Evolutionary conservation across 2,113 vertebrate genomes (phyloP).

Genomic region (Galbula dea): DNA sequence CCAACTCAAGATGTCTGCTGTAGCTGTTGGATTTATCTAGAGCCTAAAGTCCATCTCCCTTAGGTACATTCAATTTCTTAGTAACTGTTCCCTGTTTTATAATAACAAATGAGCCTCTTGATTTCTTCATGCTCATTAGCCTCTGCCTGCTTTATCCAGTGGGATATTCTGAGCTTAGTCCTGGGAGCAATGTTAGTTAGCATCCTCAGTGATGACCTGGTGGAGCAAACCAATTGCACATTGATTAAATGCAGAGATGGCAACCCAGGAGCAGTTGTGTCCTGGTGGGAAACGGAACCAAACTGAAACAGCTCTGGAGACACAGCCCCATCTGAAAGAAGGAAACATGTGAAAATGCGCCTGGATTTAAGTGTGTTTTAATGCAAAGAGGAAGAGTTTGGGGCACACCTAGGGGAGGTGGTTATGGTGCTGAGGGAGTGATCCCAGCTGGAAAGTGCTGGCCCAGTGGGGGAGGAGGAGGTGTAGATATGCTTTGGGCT

Average conservation of each 20-base stretch:
- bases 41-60: not conserved
- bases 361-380: accelerated
- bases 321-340: not conserved
- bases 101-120: not conserved
- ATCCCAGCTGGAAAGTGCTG: not conserved
- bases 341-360: accelerated
- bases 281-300: not conserved
- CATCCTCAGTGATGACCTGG: not conserved
- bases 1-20: not conserved
- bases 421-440: not conserved
- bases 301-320: not conserved
- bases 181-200: not conserved
- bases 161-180: not conserved
- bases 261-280: not conserved
- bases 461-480: not conserved
- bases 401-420: not conserved
- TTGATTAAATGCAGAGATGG: not conserved
- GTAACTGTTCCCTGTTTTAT: not conserved
- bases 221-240: not conserved
- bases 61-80: not conserved
- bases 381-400: not conserved
- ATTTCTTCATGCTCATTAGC: not conserved
- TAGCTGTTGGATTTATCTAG: not conserved
- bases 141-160: not conserved
- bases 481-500: not conserved